phyloP scores from a whole-genome alignment of 2,888 invertebrate genomes.

The Phrixothrix hirtus region DNA sequence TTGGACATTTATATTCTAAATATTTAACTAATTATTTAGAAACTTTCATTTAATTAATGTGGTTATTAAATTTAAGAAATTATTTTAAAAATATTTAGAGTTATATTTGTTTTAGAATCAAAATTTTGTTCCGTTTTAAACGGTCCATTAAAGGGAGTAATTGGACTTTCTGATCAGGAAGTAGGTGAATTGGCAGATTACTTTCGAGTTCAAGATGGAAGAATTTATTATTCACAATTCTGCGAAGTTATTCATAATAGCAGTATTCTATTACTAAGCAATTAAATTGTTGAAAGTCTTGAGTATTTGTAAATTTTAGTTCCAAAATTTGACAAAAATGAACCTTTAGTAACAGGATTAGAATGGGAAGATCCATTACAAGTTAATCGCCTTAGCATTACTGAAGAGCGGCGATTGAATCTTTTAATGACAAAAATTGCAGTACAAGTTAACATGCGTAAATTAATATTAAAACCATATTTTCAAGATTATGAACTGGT shows the following conservation, averaged over 20 bases:
- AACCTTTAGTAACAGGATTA: conserved; percentile 59
- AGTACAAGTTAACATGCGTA: conserved; percentile 59
- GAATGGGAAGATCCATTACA: conserved; percentile 75
- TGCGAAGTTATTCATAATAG: conserved; percentile 73
- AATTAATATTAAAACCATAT: conserved; percentile 71
- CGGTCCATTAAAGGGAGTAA: conserved; percentile 66
- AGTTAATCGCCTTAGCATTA: conserved; percentile 65
- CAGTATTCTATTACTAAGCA: conserved; percentile 61
- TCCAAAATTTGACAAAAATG: conserved; percentile 58
- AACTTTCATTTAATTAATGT: too few relatives aligned
- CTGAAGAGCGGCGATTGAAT: conserved; percentile 69
- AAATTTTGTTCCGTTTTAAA: conserved; percentile 73
- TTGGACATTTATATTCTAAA: too few relatives aligned
- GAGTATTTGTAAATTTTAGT: conserved; percentile 46
- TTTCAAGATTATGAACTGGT: conserved; percentile 75
- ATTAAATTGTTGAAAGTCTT: too few relatives aligned
- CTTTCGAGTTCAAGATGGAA: conserved; percentile 78
- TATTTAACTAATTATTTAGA: too few relatives aligned
- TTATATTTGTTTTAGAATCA: too few relatives aligned
- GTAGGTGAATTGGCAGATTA: conserved; percentile 75
- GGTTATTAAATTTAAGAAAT: too few relatives aligned
- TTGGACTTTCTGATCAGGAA: conserved; percentile 74
- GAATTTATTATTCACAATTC: conserved; percentile 75
- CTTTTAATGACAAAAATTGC: conserved; percentile 76
- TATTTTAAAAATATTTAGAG: too few relatives aligned